Percentiles rank a stretch among this genome's conserved stretches.
Conservation (phyloP, 2,113 vertebrate genomes). For the Nothobranchius furzeri region DNA sequence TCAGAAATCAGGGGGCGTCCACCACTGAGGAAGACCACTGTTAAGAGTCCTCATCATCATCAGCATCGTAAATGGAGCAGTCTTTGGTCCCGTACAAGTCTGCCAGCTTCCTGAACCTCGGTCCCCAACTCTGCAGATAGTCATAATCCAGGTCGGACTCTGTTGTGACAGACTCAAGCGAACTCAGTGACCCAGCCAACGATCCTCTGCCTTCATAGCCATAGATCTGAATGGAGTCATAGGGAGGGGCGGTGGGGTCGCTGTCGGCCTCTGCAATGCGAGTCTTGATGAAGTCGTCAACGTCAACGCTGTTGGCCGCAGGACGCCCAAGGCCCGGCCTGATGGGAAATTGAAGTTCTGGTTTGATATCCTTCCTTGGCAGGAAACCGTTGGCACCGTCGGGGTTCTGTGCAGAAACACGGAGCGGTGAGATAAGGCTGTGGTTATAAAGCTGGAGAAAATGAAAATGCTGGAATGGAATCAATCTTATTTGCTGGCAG, state of each 20-base stretch:
- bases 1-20: slow-evolving; percentile 50
- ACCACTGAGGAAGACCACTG: slow-evolving; percentile 61
- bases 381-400: slow-evolving; percentile 96
- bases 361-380: slow-evolving; percentile 96
- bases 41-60: slow-evolving; percentile 86
- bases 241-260: slow-evolving; percentile 94
- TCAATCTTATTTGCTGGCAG: not conserved
- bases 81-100: slow-evolving; percentile 99
- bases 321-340: slow-evolving; percentile 84
- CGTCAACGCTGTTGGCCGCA: slow-evolving; percentile 90
- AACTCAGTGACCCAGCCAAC: slow-evolving; percentile 94
- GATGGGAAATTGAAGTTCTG: slow-evolving; percentile 90
- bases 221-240: slow-evolving; percentile 99
- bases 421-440: not conserved
- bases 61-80: slow-evolving; percentile 73
- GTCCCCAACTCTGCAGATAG: slow-evolving; percentile 99
- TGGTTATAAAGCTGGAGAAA: not conserved
- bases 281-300: slow-evolving; percentile 97
- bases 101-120: slow-evolving; percentile 98
- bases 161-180: slow-evolving; percentile 94
- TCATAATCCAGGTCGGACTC: slow-evolving; percentile 99
- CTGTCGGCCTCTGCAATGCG: slow-evolving; percentile 93
- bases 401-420: slow-evolving; percentile 82
- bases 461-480: not conserved
- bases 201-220: slow-evolving; percentile 96